Evolutionary conservation across 2,888 invertebrate species (phyloP), one percentile per base, ranked within the genome.

Genomic region (Minunthozetes semirufus): DNA sequence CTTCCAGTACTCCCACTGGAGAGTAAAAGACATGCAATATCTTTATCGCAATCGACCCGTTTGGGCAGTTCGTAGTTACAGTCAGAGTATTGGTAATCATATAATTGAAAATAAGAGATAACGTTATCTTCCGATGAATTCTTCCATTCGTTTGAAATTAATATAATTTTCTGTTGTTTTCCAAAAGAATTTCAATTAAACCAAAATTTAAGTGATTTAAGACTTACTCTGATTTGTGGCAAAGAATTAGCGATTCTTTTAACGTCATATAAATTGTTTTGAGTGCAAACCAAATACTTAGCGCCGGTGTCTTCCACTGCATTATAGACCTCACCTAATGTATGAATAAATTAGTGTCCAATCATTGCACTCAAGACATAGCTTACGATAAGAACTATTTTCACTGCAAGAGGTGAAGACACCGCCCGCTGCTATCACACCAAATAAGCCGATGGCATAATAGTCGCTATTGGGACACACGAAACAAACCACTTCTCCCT

Each of bases 361-460:
- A 46, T 22, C 38, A 42, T 42, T 42, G 13, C 2, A 38, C 5
- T 66, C 17, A n/a, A 19, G n/a, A 19, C 38, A 42, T 22, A 22
- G 46, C 42, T 42, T 8, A 68, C 68, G 38, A 68, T 68, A 68
- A 33, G 68, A 22, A 15, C 68, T 42, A 25, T 8, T 8, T 19
- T 68, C 68, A 50, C 56, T 72, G n/a, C 72, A 72, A 27, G 50
- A 19, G 19, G 72, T 50, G 72, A 33, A 72, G 29, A 72, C 53
- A 72, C 72, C 72, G 13, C 72, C 72, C 15, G 56, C 56, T 25
- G 72, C 50, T 1, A 72, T 72, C n/a, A 72, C 50, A n/a, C 53
- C 72, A 0, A 50, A 17, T 15, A 72, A 50, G 27, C 29, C 46
- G 33, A 73, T 73, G 1, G 61, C 59, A 61, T 73, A 59, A 38